Conservation (phyloP, 2,113 vertebrate genomes). For the Solea solea region DNA sequence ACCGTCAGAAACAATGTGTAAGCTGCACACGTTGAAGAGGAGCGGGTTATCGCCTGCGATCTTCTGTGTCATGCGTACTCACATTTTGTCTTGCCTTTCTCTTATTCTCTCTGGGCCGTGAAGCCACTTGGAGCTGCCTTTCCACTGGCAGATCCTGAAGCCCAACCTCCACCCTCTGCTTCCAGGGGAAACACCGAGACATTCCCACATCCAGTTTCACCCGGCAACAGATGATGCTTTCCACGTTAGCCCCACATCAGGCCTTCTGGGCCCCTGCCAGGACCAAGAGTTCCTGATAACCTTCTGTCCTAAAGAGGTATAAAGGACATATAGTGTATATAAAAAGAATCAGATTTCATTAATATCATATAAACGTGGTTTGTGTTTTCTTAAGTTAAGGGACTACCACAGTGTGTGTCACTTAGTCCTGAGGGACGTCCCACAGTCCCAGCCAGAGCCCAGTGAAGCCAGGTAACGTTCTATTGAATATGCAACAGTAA, state of each 20-base stretch:
- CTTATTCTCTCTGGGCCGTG: slow-evolving; percentile 8
- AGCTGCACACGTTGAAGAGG: slow-evolving; percentile 28
- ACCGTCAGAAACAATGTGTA: slow-evolving; percentile 88
- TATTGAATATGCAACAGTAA: background rate
- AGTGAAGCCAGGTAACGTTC: slow-evolving; percentile 58
- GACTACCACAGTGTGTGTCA: slow-evolving; percentile 89
- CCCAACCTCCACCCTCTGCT: slow-evolving; percentile 82
- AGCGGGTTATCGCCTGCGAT: too few species aligned
- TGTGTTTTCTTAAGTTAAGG: slow-evolving; percentile 78
- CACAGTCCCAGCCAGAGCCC: slow-evolving; percentile 66
- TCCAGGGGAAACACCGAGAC: slow-evolving; percentile 65
- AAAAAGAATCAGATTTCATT: background rate
- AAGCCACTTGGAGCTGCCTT: slow-evolving; percentile 90
- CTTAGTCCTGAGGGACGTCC: slow-evolving; percentile 85
- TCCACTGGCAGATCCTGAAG: slow-evolving; percentile 89
- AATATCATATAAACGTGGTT: background rate
- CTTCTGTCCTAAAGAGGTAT: slow-evolving; percentile 88
- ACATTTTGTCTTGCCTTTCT: background rate
- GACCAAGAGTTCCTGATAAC: slow-evolving; percentile 86
- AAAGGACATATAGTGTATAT: background rate
- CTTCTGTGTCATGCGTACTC: too few species aligned
- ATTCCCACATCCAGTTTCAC: slow-evolving; percentile 65
- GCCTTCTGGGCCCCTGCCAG: slow-evolving; percentile 79
- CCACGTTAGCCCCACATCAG: slow-evolving; percentile 81
- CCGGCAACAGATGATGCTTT: slow-evolving; percentile 82